These are phyloP conservation scores for Dynastes tityus DNA, from an alignment of 2,888 invertebrate species.

Conservation along the genomic window DNA sequence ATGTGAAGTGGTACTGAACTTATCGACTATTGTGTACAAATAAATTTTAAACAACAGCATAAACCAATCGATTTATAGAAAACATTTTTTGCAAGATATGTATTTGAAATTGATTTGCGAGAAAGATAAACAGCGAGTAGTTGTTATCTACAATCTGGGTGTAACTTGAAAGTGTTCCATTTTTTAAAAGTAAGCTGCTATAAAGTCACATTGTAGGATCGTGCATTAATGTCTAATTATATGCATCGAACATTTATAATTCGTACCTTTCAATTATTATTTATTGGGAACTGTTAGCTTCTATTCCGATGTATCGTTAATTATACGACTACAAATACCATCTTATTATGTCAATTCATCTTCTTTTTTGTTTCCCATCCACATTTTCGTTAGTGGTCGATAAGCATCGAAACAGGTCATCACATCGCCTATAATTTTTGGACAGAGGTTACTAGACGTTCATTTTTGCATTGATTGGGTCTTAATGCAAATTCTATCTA, in stretches of 20 bases:
- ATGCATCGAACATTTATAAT: constrained; percentile 8
- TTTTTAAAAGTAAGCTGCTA: not conserved
- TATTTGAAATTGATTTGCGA: too few relatives aligned
- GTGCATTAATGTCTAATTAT: too few relatives aligned
- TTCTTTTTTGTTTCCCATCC: not conserved
- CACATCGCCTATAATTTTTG: constrained; percentile 31
- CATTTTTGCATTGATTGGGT: constrained; percentile 28
- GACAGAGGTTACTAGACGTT: constrained; percentile 11
- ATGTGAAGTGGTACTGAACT: too few relatives aligned
- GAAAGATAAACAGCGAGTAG: too few relatives aligned
- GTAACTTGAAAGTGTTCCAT: not conserved
- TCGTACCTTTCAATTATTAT: constrained; percentile 5
- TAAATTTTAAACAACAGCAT: too few relatives aligned
- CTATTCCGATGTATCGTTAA: constrained; percentile 8
- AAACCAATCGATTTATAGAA: too few relatives aligned
- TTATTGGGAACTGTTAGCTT: not conserved
- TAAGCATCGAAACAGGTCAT: constrained; percentile 21
- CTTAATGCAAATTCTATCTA: constrained; percentile 29
- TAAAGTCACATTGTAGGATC: not conserved
- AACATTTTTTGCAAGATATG: too few relatives aligned
- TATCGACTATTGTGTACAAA: too few relatives aligned
- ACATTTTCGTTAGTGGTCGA: constrained; percentile 8
- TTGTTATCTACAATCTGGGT: too few relatives aligned
- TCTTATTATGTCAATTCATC: constrained; percentile 1
- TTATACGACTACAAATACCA: constrained; percentile 4